Conservation (phyloP, 2,888 invertebrate species). For the Luperina nickerlii region DNA sequence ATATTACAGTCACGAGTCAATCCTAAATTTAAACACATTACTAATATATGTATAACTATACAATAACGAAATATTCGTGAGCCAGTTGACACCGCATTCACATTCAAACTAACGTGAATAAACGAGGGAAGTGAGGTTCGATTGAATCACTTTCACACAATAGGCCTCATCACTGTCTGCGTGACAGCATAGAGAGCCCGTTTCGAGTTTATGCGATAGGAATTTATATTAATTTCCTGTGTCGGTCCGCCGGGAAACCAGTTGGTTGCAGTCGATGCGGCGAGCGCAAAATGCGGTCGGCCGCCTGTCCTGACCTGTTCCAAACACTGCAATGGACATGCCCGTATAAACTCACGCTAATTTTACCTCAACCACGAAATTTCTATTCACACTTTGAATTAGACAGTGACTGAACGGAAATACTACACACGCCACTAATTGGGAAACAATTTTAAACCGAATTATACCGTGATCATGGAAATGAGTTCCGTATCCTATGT, state of each 20-base stretch:
- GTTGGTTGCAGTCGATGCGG: slow-evolving; percentile 85
- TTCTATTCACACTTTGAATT: slow-evolving; percentile 77
- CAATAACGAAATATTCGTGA: slow-evolving; percentile 63
- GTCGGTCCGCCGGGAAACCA: slow-evolving; percentile 80
- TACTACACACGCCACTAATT: slow-evolving; percentile 43
- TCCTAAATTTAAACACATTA: slow-evolving; percentile 19
- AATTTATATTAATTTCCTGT: slow-evolving; percentile 90
- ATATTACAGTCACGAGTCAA: background rate
- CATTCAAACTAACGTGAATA: slow-evolving; percentile 79
- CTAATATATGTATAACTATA: slow-evolving; percentile 13
- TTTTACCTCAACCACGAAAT: slow-evolving; percentile 81
- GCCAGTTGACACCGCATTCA: slow-evolving; percentile 76
- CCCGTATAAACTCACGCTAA: slow-evolving; percentile 85
- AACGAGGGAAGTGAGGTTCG: slow-evolving; percentile 79
- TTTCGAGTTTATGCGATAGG: slow-evolving; percentile 85
- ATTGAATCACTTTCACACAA: slow-evolving; percentile 85
- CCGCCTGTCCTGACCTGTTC: slow-evolving; percentile 82
- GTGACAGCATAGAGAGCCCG: slow-evolving; percentile 78
- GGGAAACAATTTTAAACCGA: slow-evolving; percentile 58
- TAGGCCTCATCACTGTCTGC: slow-evolving; percentile 84
- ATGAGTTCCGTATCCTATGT: slow-evolving; percentile 51
- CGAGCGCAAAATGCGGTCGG: slow-evolving; percentile 84
- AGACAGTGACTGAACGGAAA: slow-evolving; percentile 61
- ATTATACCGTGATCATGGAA: slow-evolving; percentile 54
- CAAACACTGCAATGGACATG: slow-evolving; percentile 84